Conservation (phyloP, 1,140 invertebrate genomes). For the Ganaspis sp. region DNA sequence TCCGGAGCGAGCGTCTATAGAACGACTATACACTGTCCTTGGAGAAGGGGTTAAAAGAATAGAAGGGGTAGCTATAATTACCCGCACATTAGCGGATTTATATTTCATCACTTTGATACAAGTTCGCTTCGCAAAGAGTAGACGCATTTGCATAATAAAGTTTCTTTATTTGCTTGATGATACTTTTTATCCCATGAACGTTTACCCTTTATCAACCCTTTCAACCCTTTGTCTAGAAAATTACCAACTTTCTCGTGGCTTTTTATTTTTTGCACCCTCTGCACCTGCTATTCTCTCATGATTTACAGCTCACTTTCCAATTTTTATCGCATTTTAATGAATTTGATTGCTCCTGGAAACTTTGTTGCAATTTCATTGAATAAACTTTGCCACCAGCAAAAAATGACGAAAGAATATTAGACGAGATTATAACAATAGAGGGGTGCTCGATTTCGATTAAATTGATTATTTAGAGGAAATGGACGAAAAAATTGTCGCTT, state of each 20-base stretch:
- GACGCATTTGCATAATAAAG: background rate
- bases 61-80: constrained; percentile 27
- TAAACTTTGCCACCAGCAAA: background rate
- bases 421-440: background rate
- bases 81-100: background rate
- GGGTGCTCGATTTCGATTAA: background rate
- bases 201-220: background rate
- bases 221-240: background rate
- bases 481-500: too few relatives aligned
- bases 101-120: background rate
- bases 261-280: background rate
- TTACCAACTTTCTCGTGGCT: background rate
- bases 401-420: background rate
- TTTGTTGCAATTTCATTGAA: constrained; percentile 10
- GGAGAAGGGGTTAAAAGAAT: constrained; percentile 6
- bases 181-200: background rate
- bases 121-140: background rate
- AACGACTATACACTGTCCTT: background rate
- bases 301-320: background rate
- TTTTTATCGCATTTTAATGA: background rate
- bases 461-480: too few relatives aligned
- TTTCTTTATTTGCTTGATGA: background rate
- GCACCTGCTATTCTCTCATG: background rate
- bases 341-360: background rate
- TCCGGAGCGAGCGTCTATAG: constrained; percentile 7